These are phyloP conservation scores for Orthosia gracilis DNA, from an alignment of 2,888 invertebrate species.

Conservation along the genomic window DNA sequence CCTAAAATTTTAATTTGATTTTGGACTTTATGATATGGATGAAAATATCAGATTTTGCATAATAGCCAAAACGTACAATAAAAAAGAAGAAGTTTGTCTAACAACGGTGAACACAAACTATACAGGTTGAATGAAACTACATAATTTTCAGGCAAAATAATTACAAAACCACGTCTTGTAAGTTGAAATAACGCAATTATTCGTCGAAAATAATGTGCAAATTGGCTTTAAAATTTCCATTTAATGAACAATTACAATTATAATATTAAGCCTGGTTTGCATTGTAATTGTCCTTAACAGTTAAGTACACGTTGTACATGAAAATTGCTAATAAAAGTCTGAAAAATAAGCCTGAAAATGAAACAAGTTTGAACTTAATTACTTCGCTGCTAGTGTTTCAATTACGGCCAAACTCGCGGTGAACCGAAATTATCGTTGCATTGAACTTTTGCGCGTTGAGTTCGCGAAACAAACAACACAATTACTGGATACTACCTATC, in stretches of 20 bases:
- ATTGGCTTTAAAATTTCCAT: constrained; percentile 35
- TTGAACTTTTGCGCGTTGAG: constrained; percentile 68
- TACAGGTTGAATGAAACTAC: too few species aligned
- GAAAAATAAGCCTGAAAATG: constrained; percentile 47
- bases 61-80: too few species aligned
- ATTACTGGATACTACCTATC: constrained; percentile 42
- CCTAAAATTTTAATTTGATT: too few species aligned
- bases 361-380: constrained; percentile 70
- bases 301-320: constrained; percentile 41
- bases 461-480: constrained; percentile 58
- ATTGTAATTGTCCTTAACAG: constrained; percentile 46
- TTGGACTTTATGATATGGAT: too few species aligned
- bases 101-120: too few species aligned
- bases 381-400: constrained; percentile 75
- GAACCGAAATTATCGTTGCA: constrained; percentile 73
- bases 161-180: constrained; percentile 8
- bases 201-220: constrained; percentile 31
- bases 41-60: too few species aligned
- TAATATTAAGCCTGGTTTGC: constrained; percentile 29
- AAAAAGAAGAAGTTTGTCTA: too few species aligned
- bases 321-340: constrained; percentile 44
- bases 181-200: constrained; percentile 23
- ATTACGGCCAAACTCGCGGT: constrained; percentile 72
- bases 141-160: not conserved
- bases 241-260: constrained; percentile 27